Percentiles rank a stretch among this genome's conserved stretches.
These are phyloP conservation scores for Pherbina coryleti DNA, from an alignment of 2,888 invertebrate genomes.

Conservation along the genomic window DNA sequence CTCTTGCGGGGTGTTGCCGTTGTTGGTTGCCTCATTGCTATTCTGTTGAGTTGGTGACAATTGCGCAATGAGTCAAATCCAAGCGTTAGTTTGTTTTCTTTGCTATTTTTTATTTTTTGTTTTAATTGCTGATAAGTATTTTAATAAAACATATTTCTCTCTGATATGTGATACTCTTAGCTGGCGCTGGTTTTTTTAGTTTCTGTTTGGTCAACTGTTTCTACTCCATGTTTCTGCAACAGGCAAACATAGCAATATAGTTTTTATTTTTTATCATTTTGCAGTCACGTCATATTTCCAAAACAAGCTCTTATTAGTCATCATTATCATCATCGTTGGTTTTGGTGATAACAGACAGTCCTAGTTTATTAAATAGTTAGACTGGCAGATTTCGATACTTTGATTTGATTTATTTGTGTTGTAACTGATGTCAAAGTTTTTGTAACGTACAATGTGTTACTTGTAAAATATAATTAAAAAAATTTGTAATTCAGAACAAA, in stretches of 20 bases:
- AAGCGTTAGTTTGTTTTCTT: background rate
- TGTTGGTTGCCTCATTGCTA: background rate
- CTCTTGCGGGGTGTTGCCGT: background rate
- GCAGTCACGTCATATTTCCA: constrained; percentile 39
- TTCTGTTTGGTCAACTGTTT: constrained; percentile 9
- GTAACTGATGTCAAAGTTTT: background rate
- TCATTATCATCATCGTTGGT: background rate
- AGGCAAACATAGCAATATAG: background rate
- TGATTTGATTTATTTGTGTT: background rate
- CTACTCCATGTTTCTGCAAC: background rate
- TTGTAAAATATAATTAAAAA: no score
- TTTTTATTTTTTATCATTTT: background rate
- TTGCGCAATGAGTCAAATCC: constrained; percentile 23
- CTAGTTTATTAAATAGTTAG: constrained; percentile 7
- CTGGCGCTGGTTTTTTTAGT: background rate
- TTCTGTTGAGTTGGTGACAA: background rate
- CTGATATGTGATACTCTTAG: no score
- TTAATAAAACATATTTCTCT: no score
- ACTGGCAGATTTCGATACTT: background rate
- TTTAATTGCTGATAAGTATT: no score
- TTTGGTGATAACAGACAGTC: background rate
- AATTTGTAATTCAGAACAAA: no score
- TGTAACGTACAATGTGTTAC: background rate
- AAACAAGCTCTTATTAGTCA: constrained; percentile 42
- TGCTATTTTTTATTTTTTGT: background rate